These are phyloP conservation scores for Dorcus parallelipipedus DNA, from an alignment of 2,888 invertebrate genomes.

Conservation along the genomic window DNA sequence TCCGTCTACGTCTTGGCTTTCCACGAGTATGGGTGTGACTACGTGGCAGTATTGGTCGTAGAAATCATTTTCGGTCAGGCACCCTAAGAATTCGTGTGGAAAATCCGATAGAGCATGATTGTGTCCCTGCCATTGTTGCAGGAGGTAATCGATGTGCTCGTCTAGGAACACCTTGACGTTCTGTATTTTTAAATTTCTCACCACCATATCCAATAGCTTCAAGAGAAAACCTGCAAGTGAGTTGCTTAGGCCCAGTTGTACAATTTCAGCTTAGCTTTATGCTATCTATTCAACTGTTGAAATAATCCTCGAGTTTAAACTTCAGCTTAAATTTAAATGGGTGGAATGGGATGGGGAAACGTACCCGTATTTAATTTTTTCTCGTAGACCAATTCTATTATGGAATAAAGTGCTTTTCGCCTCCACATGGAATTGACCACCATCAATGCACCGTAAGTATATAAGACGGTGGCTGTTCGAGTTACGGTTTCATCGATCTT, in stretches of 20 bases:
- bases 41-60: constrained; percentile 43
- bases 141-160: constrained; percentile 50
- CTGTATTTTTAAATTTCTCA: constrained; percentile 29
- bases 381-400: constrained; percentile 54
- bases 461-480: constrained; percentile 57
- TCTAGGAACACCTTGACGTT: constrained; percentile 47
- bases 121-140: constrained; percentile 44
- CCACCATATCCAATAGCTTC: constrained; percentile 32
- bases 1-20: constrained; percentile 36
- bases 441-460: constrained; percentile 55
- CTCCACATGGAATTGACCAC: constrained; percentile 53
- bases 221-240: constrained; percentile 17
- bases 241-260: too few species aligned
- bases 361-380: constrained; percentile 49
- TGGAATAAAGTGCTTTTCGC: constrained; percentile 53
- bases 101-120: constrained; percentile 38
- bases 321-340: too few species aligned
- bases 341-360: neutral
- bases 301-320: too few species aligned
- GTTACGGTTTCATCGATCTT: constrained; percentile 58
- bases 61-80: constrained; percentile 44
- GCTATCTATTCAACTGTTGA: too few species aligned
- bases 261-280: too few species aligned
- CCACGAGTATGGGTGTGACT: constrained; percentile 48
- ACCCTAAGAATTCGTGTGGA: constrained; percentile 43